Percentiles rank a stretch among this genome's conserved stretches.
phyloP scores from a whole-genome alignment of 1,140 invertebrate species.

The Vanessa tameamea region DNA sequence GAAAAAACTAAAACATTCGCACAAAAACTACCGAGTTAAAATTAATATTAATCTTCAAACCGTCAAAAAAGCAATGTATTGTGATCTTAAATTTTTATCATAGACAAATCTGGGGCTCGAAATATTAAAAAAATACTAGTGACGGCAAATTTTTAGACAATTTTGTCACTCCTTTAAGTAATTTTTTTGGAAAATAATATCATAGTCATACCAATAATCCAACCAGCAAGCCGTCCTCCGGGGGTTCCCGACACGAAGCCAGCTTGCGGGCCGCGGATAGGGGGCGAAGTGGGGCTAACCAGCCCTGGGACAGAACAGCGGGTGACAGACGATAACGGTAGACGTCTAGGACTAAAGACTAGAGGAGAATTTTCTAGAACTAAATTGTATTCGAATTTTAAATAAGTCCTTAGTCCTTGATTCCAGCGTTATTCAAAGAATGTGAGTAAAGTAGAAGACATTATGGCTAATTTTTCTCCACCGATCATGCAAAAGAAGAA shows the following conservation, averaged over 20 bases:
- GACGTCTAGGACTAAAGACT: not conserved
- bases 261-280: slow-evolving; percentile 67
- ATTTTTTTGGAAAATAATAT: not conserved
- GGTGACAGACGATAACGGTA: slow-evolving; percentile 2
- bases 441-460: not conserved
- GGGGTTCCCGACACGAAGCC: slow-evolving; percentile 76
- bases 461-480: not conserved
- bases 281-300: slow-evolving; percentile 59
- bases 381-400: not conserved
- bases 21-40: too few species aligned
- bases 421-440: slow-evolving; percentile 4
- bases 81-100: too few species aligned
- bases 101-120: not conserved
- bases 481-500: too few species aligned
- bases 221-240: slow-evolving; percentile 70
- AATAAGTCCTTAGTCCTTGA: slow-evolving; percentile 3
- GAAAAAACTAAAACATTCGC: too few species aligned
- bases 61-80: too few species aligned
- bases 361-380: not conserved
- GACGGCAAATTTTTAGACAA: not conserved
- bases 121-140: not conserved
- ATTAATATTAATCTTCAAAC: too few species aligned
- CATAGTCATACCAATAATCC: slow-evolving; percentile 73
- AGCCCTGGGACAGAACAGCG: slow-evolving; percentile 54
- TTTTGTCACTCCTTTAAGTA: not conserved